Percentiles rank a stretch among this genome's conserved stretches.
These are phyloP conservation scores for Phrynocephalus versicolor DNA, from an alignment of 2,113 vertebrate species.

Conservation along the genomic window DNA sequence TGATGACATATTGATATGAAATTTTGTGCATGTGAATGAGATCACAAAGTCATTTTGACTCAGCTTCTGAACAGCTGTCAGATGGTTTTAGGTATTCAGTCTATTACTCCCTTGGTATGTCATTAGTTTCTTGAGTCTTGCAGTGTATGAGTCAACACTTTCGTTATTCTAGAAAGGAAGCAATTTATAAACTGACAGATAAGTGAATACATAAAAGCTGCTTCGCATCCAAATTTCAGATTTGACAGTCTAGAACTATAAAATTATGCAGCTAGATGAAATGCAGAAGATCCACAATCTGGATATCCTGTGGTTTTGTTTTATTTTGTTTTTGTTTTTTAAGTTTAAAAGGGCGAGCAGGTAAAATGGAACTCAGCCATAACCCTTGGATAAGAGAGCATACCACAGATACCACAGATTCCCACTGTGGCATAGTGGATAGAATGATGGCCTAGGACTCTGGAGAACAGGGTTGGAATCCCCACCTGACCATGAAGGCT, in stretches of 20 bases:
- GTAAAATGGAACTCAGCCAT: not conserved
- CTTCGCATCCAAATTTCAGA: conserved; percentile 23
- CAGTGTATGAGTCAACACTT: conserved; percentile 9
- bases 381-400: too few species aligned
- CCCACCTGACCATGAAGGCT: too few species aligned
- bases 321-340: not conserved
- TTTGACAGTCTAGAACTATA: conserved; percentile 10
- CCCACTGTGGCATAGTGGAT: too few species aligned
- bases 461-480: too few species aligned
- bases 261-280: not conserved
- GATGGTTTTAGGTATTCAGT: conserved; percentile 26
- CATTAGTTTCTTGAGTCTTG: not conserved
- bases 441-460: too few species aligned
- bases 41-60: conserved; percentile 23
- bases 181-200: not conserved
- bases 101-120: conserved; percentile 2
- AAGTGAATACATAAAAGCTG: conserved; percentile 5
- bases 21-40: not conserved
- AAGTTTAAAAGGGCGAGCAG: not conserved
- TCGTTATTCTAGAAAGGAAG: conserved; percentile 22
- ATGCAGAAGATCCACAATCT: not conserved
- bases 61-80: not conserved
- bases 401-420: too few species aligned
- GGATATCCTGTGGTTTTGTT: not conserved
- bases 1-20: conserved; percentile 25